Percentiles rank a stretch among this genome's conserved stretches.
Conservation (phyloP, 2,113 vertebrate species). For the Pituophis catenifer region DNA sequence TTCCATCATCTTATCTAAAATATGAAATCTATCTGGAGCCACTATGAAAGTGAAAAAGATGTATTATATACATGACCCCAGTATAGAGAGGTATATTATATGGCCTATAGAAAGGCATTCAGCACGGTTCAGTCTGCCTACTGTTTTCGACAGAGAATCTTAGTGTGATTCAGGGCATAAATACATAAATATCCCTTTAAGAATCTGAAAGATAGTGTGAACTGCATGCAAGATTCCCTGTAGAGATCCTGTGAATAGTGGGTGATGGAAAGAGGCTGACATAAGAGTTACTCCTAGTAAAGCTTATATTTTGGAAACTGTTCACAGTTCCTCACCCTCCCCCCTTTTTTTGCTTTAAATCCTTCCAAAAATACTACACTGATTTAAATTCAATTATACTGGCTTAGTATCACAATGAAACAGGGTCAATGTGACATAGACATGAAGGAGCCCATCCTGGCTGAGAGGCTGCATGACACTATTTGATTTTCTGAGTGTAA, state of each 20-base stretch:
- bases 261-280: not conserved
- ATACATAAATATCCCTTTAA: not conserved
- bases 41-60: not conserved
- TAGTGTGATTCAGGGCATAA: not conserved
- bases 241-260: not conserved
- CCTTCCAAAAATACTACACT: not conserved
- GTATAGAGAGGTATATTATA: not conserved
- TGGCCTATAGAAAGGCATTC: not conserved
- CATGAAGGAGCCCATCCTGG: rapidly evolving
- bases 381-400: not conserved
- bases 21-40: not conserved
- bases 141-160: not conserved
- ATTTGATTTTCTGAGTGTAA: not conserved
- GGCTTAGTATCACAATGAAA: not conserved
- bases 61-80: too few species aligned
- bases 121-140: not conserved
- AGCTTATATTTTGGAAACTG: not conserved
- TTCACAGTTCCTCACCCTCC: not conserved
- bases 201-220: not conserved
- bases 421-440: not conserved
- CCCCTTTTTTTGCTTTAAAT: not conserved
- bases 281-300: not conserved
- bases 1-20: not conserved
- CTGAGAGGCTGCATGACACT: not conserved
- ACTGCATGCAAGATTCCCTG: not conserved